Evolutionary conservation across 2,113 vertebrate species (phyloP).

Genomic region (Oncorhynchus mykiss): DNA sequence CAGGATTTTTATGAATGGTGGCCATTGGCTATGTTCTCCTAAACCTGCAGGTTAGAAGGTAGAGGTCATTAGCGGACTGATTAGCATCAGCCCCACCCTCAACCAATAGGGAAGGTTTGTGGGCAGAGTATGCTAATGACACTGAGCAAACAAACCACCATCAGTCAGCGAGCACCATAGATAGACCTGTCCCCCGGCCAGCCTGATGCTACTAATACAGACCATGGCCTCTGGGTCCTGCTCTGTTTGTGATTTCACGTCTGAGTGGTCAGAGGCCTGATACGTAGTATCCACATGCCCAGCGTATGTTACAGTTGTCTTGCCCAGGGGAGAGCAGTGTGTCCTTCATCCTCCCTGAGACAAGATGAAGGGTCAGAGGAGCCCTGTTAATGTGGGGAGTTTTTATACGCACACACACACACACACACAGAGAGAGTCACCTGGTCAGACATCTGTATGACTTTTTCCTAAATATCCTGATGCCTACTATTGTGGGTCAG

Average conservation of each 20-base stretch:
- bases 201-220: constrained; percentile 5
- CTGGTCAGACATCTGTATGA: constrained; percentile 43
- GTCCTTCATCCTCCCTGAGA: constrained; percentile 23
- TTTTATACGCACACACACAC: neutral
- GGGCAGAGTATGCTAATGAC: constrained; percentile 32
- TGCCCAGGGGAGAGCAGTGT: constrained; percentile 6
- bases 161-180: constrained; percentile 6
- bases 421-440: neutral
- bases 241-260: constrained; percentile 63
- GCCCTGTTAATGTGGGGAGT: constrained; percentile 36
- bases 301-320: constrained; percentile 29
- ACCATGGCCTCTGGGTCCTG: constrained; percentile 26
- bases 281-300: constrained; percentile 55
- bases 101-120: neutral
- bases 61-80: neutral
- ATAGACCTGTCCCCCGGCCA: constrained; percentile 16
- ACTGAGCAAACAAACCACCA: constrained; percentile 11
- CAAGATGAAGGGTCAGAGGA: constrained; percentile 28
- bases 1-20: too few species aligned
- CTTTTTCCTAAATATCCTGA: constrained; percentile 21
- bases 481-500: constrained; percentile 37
- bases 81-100: neutral
- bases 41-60: neutral
- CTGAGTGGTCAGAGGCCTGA: constrained; percentile 57
- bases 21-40: too few species aligned